Conservation (phyloP, 2,888 invertebrate species). For the Chymomyza procnemis region DNA sequence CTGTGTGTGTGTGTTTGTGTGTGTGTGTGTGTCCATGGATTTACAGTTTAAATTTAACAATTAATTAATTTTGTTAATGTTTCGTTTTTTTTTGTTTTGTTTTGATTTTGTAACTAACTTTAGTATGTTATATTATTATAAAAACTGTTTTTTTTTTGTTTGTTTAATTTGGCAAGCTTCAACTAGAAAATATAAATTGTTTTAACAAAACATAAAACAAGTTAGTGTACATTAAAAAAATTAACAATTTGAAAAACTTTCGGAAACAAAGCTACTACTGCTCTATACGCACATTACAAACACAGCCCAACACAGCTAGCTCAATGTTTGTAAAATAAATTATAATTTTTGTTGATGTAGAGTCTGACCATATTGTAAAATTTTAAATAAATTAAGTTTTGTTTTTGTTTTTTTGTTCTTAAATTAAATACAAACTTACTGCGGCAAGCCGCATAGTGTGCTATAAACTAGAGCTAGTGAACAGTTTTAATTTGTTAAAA, state of each 20-base stretch:
- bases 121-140: not conserved
- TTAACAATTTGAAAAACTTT: not conserved
- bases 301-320: not conserved
- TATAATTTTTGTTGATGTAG: not conserved
- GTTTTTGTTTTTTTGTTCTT: too few species aligned
- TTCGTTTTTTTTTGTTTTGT: not conserved
- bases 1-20: not conserved
- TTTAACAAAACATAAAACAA: not conserved
- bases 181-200: not conserved
- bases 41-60: not conserved
- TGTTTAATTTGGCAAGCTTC: slow-evolving; percentile 2
- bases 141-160: not conserved
- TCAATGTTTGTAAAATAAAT: not conserved
- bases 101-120: not conserved
- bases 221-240: not conserved
- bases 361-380: not conserved
- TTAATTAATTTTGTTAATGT: not conserved
- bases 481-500: not conserved
- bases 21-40: not conserved
- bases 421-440: too few species aligned
- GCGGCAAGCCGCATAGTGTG: not conserved
- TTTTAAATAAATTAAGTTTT: not conserved
- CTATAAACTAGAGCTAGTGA: not conserved
- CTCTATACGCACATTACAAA: not conserved
- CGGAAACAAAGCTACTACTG: not conserved